Percentiles rank a stretch among this genome's conserved stretches.
These are phyloP conservation scores for Chalcosyrphus nemorum DNA, from an alignment of 2,888 invertebrate genomes.

Conservation along the genomic window DNA sequence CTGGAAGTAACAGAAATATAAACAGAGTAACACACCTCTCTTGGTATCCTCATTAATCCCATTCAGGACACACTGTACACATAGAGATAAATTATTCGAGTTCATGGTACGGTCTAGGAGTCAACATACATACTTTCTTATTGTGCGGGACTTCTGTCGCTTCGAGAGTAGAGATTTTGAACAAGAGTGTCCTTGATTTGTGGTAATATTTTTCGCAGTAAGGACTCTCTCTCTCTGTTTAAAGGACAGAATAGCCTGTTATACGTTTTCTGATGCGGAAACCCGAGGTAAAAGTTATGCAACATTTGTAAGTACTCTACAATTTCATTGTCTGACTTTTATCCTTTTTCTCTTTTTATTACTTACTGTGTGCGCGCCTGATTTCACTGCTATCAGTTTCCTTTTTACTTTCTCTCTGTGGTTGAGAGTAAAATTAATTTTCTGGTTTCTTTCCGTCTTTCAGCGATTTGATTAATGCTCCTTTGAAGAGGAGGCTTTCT, in stretches of 20 bases:
- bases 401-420: background rate
- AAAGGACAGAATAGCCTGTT: background rate
- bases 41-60: conserved; percentile 27
- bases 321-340: background rate
- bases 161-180: background rate
- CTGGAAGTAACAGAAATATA: conserved; percentile 13
- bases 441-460: background rate
- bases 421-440: conserved; percentile 21
- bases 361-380: background rate
- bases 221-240: too few species aligned
- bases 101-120: conserved; percentile 10
- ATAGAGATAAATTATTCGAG: conserved; percentile 42
- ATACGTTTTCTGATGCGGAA: background rate
- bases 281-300: background rate
- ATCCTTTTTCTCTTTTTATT: background rate
- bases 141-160: too few species aligned
- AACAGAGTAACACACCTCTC: conserved; percentile 15
- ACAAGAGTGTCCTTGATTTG: conserved; percentile 40
- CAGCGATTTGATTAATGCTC: conserved; percentile 35
- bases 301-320: background rate
- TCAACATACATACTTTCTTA: background rate
- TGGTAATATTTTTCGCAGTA: background rate
- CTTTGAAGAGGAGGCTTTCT: conserved; percentile 5
- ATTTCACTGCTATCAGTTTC: background rate
- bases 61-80: background rate